Evolutionary conservation across 2,888 invertebrate genomes (phyloP).

Genomic region (Ypsolopha scabrella): DNA sequence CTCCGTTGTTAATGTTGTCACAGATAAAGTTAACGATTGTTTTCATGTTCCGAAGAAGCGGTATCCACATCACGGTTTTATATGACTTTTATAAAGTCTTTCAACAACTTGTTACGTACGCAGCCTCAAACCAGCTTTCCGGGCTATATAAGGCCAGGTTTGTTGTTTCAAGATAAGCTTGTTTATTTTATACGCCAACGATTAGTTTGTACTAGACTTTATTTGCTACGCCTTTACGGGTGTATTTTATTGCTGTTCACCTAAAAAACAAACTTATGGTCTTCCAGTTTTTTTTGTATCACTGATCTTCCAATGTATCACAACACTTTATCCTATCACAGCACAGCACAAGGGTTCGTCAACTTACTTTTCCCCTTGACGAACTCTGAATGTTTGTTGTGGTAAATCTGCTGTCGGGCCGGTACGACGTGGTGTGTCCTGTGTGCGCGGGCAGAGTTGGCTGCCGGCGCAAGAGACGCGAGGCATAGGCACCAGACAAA

Average conservation of each 20-base stretch:
- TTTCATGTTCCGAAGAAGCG: background rate
- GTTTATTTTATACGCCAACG: conserved; percentile 43
- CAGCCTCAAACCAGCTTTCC: conserved; percentile 27
- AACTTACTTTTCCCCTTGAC: conserved; percentile 85
- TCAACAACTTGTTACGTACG: conserved; percentile 17
- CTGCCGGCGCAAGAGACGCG: conserved; percentile 19
- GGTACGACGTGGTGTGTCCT: conserved; percentile 41
- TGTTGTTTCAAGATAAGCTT: conserved; percentile 49
- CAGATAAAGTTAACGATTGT: background rate
- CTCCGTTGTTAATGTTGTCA: background rate
- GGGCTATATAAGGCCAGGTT: conserved; percentile 43
- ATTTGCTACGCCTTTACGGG: conserved; percentile 1
- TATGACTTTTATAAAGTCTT: conserved; percentile 17
- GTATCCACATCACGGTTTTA: background rate
- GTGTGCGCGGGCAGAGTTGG: conserved; percentile 35
- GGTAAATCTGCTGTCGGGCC: conserved; percentile 26
- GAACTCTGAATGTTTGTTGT: conserved; percentile 73
- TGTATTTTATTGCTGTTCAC: background rate
- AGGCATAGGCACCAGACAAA: conserved; percentile 53
- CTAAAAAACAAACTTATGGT: too few species aligned
- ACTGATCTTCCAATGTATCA: too few species aligned
- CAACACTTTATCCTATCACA: conserved; percentile 3
- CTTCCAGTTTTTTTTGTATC: too few species aligned
- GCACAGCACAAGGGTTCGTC: conserved; percentile 25
- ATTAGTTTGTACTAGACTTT: conserved; percentile 22